Conservation (phyloP, 37 sponge, comb jelly and placozoan species). For the Agelas oroides region DNA sequence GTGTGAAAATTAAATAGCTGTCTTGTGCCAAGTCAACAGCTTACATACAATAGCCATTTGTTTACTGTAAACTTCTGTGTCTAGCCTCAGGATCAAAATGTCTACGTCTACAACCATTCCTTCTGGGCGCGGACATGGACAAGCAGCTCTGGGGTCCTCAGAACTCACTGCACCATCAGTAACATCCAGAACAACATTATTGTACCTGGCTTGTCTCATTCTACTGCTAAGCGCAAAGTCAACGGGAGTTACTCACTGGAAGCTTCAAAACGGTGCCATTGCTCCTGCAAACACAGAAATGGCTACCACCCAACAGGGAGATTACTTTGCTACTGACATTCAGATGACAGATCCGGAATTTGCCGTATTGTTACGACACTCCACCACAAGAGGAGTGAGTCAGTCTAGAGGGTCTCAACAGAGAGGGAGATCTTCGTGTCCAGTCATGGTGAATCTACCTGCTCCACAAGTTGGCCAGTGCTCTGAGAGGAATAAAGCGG, state of each 20-base stretch:
- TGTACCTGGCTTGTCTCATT: neutral
- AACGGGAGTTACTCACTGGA: slow-evolving; percentile 78
- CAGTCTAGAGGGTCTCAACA: no score
- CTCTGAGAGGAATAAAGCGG: neutral
- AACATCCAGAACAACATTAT: no score
- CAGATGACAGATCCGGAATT: slow-evolving; percentile 36
- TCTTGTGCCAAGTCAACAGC: no score
- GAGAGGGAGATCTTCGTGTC: no score
- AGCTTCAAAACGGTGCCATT: slow-evolving; percentile 58
- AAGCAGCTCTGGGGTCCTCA: no score
- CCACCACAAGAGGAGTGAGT: slow-evolving; percentile 8
- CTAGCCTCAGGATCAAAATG: no score
- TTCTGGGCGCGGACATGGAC: no score
- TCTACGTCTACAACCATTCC: no score
- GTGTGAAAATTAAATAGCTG: no score
- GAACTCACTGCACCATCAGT: no score
- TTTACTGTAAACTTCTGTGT: no score
- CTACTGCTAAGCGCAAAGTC: neutral
- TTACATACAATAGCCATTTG: no score
- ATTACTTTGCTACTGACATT: neutral
- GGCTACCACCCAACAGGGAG: neutral
- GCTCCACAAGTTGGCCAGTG: neutral
- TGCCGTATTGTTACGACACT: slow-evolving; percentile 14
- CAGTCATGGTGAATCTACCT: neutral
- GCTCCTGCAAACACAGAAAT: slow-evolving; percentile 6